Percentiles rank a stretch among this genome's conserved stretches.
Conservation (phyloP, 2,888 invertebrate species). For the Odontocolon sp. region DNA sequence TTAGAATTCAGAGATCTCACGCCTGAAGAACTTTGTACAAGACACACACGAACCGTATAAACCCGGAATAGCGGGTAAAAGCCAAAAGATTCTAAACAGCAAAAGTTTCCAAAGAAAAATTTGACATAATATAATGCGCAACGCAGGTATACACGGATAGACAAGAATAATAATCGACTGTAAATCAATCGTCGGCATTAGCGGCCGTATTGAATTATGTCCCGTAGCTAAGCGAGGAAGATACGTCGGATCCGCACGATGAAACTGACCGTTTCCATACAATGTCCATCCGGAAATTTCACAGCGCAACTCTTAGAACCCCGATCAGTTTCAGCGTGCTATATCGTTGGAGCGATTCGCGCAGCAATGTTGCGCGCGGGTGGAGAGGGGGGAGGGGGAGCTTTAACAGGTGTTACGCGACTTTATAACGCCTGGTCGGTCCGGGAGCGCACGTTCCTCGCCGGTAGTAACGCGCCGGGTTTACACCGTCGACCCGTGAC, state of each 20-base stretch:
- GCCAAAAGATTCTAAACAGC: neutral
- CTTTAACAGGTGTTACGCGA: conserved; percentile 72
- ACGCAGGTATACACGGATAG: neutral
- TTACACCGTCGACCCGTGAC: conserved; percentile 74
- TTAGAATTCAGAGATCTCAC: conserved; percentile 49
- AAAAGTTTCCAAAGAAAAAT: neutral
- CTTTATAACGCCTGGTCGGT: conserved; percentile 63
- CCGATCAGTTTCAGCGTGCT: neutral
- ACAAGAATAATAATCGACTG: conserved; percentile 37
- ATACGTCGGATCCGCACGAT: too few relatives aligned
- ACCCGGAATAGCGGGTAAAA: neutral
- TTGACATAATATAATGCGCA: neutral
- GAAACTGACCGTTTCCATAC: too few relatives aligned
- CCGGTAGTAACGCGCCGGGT: conserved; percentile 75
- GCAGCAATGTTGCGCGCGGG: too few relatives aligned
- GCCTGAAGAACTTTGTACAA: conserved; percentile 24
- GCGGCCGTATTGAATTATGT: conserved; percentile 64
- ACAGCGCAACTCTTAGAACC: too few relatives aligned
- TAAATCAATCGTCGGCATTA: conserved; percentile 65
- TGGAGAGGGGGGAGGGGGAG: conserved; percentile 1
- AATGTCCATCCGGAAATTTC: too few relatives aligned
- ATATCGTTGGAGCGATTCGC: neutral
- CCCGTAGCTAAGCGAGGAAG: conserved; percentile 37
- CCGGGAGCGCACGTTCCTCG: conserved; percentile 63
- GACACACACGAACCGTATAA: conserved; percentile 13